Evolutionary conservation across 2,797 vertebrate genomes (phyloP), one percentile per base, ranked within the genome.

Genomic region (Thamnophis elegans): DNA sequence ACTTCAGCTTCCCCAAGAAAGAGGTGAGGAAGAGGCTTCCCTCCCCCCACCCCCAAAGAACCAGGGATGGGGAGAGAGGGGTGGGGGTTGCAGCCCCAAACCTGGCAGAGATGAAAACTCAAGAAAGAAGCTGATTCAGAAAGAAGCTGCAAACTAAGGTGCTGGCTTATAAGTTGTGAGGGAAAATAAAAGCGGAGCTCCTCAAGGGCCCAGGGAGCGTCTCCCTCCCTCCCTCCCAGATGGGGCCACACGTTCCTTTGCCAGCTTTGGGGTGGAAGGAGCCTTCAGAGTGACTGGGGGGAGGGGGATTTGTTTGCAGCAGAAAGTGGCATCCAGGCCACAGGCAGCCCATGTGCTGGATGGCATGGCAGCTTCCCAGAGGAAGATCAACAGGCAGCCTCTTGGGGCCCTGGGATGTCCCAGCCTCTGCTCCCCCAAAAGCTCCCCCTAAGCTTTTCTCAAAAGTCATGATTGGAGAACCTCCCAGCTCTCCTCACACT

Each of bases 141-240:
- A 32, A 22, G 18, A 20, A 36, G 36, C 36, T 22, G 73, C 8
- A 22, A 42, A 78, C 92, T 94, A 55, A 95, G 93, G 95, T 90
- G 96, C 96, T 96, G 54, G 97, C 96, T 96, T 94, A 47, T 20
- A 88, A 65, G 56, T 47, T 94, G 94, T 56, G 91, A 88, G 91
- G 85, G 55, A 94, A 95, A 94, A 90, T 1, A 0, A 87, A 65
- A 88, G 92, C 53, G 78, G 94, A 92, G 93, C 42, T 96, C 95
- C 95, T 95, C 90, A 42, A 22, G 18, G 3, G 20, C 20, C 36
- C 36, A 47, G 73, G 73, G 20, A 10, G 32, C 9, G 0, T 22
- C 73, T 78, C 73, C 65, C 68, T 18, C 68, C 58, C 58, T 59
- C 58, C 65, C n/a, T 36, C 7, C n/a, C 0, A 0, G 68, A 42